These are phyloP conservation scores for Dendroctonus ponderosae DNA, from an alignment of 1,140 invertebrate species.

Conservation along the genomic window DNA sequence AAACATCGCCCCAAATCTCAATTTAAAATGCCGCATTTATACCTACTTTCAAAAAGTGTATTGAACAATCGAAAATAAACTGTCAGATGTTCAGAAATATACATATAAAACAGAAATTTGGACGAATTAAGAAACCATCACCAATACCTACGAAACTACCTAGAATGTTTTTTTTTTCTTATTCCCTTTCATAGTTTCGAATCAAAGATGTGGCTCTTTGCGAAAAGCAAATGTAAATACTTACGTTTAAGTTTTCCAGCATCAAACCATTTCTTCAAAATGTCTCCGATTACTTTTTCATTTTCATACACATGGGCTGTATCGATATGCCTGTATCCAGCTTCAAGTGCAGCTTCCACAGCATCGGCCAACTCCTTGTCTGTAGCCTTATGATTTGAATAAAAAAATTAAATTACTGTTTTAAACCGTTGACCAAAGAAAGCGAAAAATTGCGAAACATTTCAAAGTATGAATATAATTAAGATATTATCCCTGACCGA, in stretches of 20 bases:
- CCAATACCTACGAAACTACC: neutral
- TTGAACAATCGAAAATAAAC: no score
- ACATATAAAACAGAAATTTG: no score
- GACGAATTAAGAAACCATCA: no score
- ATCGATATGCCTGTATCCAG: slow-evolving; percentile 77
- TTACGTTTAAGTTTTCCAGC: slow-evolving; percentile 63
- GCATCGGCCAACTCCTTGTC: slow-evolving; percentile 68
- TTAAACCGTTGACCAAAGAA: no score
- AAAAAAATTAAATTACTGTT: no score
- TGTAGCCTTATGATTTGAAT: slow-evolving; percentile 54
- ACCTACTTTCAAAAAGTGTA: no score
- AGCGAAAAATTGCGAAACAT: neutral
- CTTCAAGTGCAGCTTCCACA: slow-evolving; percentile 63
- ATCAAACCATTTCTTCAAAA: slow-evolving; percentile 71
- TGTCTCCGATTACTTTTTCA: slow-evolving; percentile 74
- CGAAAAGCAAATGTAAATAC: neutral
- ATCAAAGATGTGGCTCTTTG: no score
- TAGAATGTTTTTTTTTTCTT: neutral
- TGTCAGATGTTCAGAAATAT: no score
- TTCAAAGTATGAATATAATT: neutral
- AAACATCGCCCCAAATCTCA: no score
- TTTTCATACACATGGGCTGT: slow-evolving; percentile 80
- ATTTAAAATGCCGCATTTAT: no score
- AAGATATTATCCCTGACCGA: neutral
- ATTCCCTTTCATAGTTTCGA: neutral